Conservation (phyloP, 2,888 invertebrate genomes). For the Scaptomyza reducta region DNA sequence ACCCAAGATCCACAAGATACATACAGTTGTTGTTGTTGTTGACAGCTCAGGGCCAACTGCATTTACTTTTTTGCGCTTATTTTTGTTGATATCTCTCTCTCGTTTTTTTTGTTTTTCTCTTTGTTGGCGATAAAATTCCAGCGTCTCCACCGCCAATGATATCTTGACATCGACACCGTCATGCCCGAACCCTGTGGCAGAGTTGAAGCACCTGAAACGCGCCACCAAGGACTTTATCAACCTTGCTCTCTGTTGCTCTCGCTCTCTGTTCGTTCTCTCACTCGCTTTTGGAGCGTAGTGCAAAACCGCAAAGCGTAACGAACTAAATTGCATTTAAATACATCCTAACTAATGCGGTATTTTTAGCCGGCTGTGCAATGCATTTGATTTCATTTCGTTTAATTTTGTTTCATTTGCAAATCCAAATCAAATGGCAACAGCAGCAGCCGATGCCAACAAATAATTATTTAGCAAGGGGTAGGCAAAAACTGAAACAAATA, state of each 20-base stretch:
- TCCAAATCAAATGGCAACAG: constrained; percentile 60
- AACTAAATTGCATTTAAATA: constrained; percentile 77
- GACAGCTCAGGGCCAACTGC: constrained; percentile 79
- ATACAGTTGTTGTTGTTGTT: constrained; percentile 31
- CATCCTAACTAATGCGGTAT: constrained; percentile 75
- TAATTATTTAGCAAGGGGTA: constrained; percentile 55
- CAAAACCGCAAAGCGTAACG: constrained; percentile 72
- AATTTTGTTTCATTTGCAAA: constrained; percentile 43
- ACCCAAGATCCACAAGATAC: constrained; percentile 43
- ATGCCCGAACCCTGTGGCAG: constrained; percentile 41
- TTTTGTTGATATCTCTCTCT: constrained; percentile 4
- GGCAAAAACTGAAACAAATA: constrained; percentile 51
- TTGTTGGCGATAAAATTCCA: constrained; percentile 74
- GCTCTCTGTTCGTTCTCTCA: not conserved
- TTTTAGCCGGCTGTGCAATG: constrained; percentile 32
- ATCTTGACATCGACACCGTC: constrained; percentile 37
- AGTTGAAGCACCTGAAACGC: constrained; percentile 74
- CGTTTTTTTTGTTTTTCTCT: constrained; percentile 15
- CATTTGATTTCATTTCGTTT: constrained; percentile 60
- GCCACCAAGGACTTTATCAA: constrained; percentile 66
- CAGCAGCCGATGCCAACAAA: constrained; percentile 52
- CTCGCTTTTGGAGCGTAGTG: constrained; percentile 31
- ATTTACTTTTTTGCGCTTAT: constrained; percentile 67
- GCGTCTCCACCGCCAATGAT: constrained; percentile 37
- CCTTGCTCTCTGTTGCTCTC: not conserved